Evolutionary conservation across 1,140 invertebrate species (phyloP).

Genomic region (Pseudomyrmex pallidus): DNA sequence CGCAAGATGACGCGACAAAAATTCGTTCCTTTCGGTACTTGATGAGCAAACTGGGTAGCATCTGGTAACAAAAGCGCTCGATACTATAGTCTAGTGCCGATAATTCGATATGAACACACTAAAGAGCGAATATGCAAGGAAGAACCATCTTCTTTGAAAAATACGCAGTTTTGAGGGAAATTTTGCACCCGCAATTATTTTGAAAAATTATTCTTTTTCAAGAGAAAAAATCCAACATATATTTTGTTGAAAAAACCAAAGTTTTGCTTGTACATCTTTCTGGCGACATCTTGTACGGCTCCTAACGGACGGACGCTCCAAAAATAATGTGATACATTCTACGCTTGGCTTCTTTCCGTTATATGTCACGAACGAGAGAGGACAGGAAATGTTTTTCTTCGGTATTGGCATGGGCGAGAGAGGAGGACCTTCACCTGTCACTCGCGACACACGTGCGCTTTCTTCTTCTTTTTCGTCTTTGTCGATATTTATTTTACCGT

Average conservation of each 20-base stretch:
- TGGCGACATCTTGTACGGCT: slow-evolving; percentile 24
- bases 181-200: not conserved
- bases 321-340: slow-evolving; percentile 57
- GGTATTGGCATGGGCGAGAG: slow-evolving; percentile 28
- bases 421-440: slow-evolving; percentile 44
- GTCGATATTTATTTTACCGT: slow-evolving; percentile 68
- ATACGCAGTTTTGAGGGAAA: not conserved
- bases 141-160: not conserved
- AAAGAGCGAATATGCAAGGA: not conserved
- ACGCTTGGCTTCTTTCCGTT: slow-evolving; percentile 39
- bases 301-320: slow-evolving; percentile 24
- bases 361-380: slow-evolving; percentile 40
- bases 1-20: slow-evolving; percentile 67
- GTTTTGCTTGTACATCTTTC: slow-evolving; percentile 1
- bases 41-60: slow-evolving; percentile 41
- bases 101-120: not conserved
- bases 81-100: not conserved
- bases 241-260: not conserved
- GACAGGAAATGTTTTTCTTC: slow-evolving; percentile 58
- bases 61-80: slow-evolving; percentile 12
- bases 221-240: not conserved
- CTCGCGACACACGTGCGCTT: slow-evolving; percentile 51
- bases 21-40: slow-evolving; percentile 17
- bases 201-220: not conserved
- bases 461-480: slow-evolving; percentile 28